phyloP scores from a whole-genome alignment of 2,797 vertebrate genomes.

The Poecilia velifera region DNA sequence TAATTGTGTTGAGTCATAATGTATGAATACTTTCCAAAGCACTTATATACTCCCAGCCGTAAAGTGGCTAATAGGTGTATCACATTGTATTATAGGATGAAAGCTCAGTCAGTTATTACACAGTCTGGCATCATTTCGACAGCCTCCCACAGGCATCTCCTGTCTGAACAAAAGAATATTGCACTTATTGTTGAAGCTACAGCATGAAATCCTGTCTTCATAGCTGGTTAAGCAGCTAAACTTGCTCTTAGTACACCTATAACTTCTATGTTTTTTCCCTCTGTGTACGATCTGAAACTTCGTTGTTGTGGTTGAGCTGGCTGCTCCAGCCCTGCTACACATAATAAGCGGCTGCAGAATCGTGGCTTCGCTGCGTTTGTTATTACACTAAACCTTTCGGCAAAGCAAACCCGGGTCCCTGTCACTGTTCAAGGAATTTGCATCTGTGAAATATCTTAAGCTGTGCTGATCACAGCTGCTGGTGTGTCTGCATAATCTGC shows the following conservation, averaged over 20 bases:
- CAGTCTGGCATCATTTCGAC: constrained; percentile 12
- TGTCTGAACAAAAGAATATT: constrained; percentile 39
- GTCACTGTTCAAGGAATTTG: constrained; percentile 38
- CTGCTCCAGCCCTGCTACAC: constrained; percentile 33
- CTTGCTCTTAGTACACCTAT: not conserved
- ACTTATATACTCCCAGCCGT: constrained; percentile 20
- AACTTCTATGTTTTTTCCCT: constrained; percentile 5
- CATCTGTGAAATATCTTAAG: constrained; percentile 13
- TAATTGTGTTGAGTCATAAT: not conserved
- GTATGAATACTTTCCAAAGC: not conserved
- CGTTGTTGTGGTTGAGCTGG: constrained; percentile 26
- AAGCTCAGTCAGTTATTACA: constrained; percentile 17
- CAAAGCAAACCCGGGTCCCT: constrained; percentile 19
- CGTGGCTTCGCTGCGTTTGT: constrained; percentile 23
- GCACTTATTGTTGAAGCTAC: constrained; percentile 35
- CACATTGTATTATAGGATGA: constrained; percentile 10
- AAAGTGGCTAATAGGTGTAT: constrained; percentile 11
- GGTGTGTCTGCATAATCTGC: constrained; percentile 25
- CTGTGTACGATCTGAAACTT: not conserved
- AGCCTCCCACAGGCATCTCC: constrained; percentile 19
- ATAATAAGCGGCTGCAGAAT: constrained; percentile 28
- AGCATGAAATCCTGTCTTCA: not conserved
- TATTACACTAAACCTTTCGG: constrained; percentile 37
- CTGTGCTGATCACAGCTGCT: not conserved
- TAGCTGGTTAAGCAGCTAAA: constrained; percentile 3